These are phyloP conservation scores for Rhaphigaster nebulosa DNA, from an alignment of 2,888 invertebrate genomes.

Conservation along the genomic window DNA sequence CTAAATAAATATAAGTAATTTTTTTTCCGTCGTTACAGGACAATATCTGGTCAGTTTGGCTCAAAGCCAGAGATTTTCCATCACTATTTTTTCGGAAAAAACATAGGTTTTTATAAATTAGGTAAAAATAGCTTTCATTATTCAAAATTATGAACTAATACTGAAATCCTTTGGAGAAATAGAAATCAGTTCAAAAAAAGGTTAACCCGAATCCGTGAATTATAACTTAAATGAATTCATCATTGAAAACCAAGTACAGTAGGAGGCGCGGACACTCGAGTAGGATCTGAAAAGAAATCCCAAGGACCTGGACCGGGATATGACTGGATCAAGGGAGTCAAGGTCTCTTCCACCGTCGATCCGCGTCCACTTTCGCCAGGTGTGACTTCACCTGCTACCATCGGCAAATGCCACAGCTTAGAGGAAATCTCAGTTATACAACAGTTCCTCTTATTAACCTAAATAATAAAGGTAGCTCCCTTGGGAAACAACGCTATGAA, in stretches of 20 bases:
- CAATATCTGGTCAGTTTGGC: too few relatives aligned
- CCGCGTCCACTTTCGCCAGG: neutral
- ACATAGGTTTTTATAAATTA: too few relatives aligned
- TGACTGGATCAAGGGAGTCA: neutral
- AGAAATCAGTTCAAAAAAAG: too few relatives aligned
- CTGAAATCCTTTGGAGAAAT: too few relatives aligned
- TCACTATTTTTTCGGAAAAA: too few relatives aligned
- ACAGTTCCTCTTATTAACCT: constrained; percentile 28
- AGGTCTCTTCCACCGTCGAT: neutral
- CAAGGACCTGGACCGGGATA: neutral
- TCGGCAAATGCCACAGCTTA: constrained; percentile 13
- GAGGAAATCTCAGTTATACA: constrained; percentile 9
- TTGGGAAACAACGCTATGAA: neutral
- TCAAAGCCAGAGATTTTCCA: too few relatives aligned
- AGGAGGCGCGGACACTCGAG: neutral
- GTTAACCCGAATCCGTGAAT: too few relatives aligned
- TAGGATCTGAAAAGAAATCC: neutral
- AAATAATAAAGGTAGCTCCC: constrained; percentile 27
- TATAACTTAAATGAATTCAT: too few relatives aligned
- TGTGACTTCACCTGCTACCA: neutral
- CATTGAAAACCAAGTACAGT: neutral
- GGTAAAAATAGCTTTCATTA: too few relatives aligned
- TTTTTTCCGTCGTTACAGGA: too few relatives aligned
- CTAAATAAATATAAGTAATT: too few relatives aligned
- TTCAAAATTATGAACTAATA: too few relatives aligned